Evolutionary conservation across 1,140 invertebrate species (phyloP), one percentile per base, ranked within the genome.

Genomic region (Drosophila insularis): DNA sequence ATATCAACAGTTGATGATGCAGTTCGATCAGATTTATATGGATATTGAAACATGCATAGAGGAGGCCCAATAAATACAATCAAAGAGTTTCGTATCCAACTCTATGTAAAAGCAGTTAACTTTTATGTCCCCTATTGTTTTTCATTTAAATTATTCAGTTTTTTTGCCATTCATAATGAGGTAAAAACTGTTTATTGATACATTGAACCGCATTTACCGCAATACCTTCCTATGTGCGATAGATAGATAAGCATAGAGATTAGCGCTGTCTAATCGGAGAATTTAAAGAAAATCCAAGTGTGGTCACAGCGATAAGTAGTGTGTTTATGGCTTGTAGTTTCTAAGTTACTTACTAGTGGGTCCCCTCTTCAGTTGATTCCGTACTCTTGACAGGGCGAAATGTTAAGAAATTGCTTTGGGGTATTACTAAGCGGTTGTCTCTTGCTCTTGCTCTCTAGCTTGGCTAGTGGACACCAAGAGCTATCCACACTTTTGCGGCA

Each of bases 281-380:
- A 54, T 23, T 72, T 89, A 60, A 62, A 53, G 65, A 54, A 72
- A 81, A 86, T 79, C 79, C 72, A 78, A 87, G 68, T 74, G 78
- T 67, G 67, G 65, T 63, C 65, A 43, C 50, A 27, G 14, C 37
- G 70, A 82, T 89, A 50, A 50, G 43, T 21, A 82, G 58, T 71
- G 55, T 53, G 13, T 53, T 78, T 71, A 72, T 63, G 21, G 55
- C 37, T 40, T 50, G 50, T 55, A 54, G 39, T 3, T 54, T n/a
- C 27, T 14, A 78, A 54, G 55, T 1, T 1, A 21, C 11, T 37
- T 11, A 37, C 10, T 37, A 37, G 35, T 2, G 3, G 32, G 27
- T 5, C 5, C 32, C 35, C 35, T 11, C 35, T 1, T 11, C 71
- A 85, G 74, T 85, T 87, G 59, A 21, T 68, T 37, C 71, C 23